Conservation (phyloP, 2,888 invertebrate genomes). For the Urechis unicinctus region DNA sequence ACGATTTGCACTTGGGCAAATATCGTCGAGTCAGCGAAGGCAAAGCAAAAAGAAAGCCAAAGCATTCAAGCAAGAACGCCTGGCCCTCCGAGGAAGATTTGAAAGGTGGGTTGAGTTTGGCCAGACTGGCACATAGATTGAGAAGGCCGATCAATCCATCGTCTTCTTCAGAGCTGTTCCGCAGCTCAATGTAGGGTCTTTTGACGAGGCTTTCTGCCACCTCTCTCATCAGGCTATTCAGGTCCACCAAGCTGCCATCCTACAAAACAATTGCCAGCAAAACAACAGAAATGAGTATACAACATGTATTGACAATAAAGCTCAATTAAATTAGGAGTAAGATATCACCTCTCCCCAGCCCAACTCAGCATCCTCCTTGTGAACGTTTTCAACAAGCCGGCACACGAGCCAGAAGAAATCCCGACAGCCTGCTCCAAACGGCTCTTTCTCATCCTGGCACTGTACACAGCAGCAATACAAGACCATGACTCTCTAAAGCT, state of each 20-base stretch:
- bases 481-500: neutral
- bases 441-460: conserved; percentile 60
- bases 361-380: conserved; percentile 54
- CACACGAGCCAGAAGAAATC: conserved; percentile 93
- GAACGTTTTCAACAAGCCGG: conserved; percentile 71
- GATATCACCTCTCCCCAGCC: conserved; percentile 44
- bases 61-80: conserved; percentile 58
- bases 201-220: conserved; percentile 69
- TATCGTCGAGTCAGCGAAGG: conserved; percentile 75
- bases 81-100: conserved; percentile 73
- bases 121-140: conserved; percentile 76
- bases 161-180: conserved; percentile 71
- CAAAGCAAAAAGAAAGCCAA: conserved; percentile 81
- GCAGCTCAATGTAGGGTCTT: conserved; percentile 75
- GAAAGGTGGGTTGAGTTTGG: conserved; percentile 82
- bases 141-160: conserved; percentile 84
- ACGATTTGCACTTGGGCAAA: conserved; percentile 88
- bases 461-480: neutral
- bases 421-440: conserved; percentile 86
- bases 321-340: no score
- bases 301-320: no score
- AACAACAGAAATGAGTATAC: neutral
- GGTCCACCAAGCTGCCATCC: conserved; percentile 55
- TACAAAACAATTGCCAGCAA: conserved; percentile 5
- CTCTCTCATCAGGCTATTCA: conserved; percentile 64